These are phyloP conservation scores for Carcina quercana DNA, from an alignment of 2,888 invertebrate species.

Conservation along the genomic window DNA sequence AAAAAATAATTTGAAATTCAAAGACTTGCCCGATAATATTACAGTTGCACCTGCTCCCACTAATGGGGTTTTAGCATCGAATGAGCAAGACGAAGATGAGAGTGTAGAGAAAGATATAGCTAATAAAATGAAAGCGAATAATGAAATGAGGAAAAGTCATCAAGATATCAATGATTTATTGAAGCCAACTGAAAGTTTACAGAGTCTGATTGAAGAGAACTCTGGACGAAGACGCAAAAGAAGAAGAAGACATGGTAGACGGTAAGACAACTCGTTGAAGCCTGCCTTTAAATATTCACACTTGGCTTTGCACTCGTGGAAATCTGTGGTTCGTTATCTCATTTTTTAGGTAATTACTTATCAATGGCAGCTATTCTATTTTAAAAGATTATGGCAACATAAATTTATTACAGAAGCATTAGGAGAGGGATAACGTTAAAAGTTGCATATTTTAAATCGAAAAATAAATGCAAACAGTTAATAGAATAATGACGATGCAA, in stretches of 20 bases:
- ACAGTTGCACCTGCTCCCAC: conserved; percentile 64
- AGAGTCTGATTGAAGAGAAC: conserved; percentile 43
- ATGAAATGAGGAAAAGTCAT: conserved; percentile 18
- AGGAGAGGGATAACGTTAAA: too few relatives aligned
- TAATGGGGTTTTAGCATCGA: conserved; percentile 54
- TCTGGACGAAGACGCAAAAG: conserved; percentile 35
- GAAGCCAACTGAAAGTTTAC: conserved; percentile 58
- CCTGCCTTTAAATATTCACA: too few relatives aligned
- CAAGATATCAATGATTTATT: conserved; percentile 28
- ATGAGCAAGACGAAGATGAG: conserved; percentile 45
- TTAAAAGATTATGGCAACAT: too few relatives aligned
- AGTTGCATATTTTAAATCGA: too few relatives aligned
- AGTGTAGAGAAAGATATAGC: conserved; percentile 28
- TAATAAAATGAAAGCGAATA: conserved; percentile 35
- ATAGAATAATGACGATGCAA: too few relatives aligned
- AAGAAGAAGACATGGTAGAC: conserved; percentile 55
- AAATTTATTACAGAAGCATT: too few relatives aligned
- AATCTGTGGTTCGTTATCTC: too few relatives aligned
- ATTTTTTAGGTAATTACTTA: too few relatives aligned
- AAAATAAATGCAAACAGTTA: too few relatives aligned
- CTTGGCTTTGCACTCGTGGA: too few relatives aligned
- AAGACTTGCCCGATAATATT: conserved; percentile 58
- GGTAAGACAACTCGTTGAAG: conserved; percentile 50
- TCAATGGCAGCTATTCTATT: too few relatives aligned
- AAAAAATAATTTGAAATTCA: conserved; percentile 59